Evolutionary conservation across 2,113 vertebrate genomes (phyloP).

Genomic region (Lepus americanus): DNA sequence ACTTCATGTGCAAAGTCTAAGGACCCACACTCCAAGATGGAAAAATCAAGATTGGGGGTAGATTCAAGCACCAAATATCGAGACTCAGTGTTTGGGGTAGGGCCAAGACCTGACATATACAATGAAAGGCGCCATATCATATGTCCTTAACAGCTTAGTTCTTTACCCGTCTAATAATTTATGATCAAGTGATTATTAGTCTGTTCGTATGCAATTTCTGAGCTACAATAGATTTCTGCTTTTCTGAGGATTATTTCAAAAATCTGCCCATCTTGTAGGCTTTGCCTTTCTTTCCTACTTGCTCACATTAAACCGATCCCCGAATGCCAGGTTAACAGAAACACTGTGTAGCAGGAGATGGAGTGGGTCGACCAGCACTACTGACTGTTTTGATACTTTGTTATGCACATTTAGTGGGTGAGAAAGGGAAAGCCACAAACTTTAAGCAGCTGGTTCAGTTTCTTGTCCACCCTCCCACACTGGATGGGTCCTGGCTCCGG

Average conservation of each 20-base stretch:
- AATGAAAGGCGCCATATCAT: neutral
- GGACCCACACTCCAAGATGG: slow-evolving; percentile 17
- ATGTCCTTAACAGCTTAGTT: neutral
- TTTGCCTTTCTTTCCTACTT: neutral
- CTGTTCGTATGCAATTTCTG: neutral
- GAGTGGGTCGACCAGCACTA: neutral
- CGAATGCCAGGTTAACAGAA: neutral
- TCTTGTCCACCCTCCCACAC: neutral
- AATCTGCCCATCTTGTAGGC: neutral
- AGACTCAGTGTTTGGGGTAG: neutral
- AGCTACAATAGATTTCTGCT: neutral
- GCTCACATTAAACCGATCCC: neutral
- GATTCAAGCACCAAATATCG: slow-evolving; percentile 34
- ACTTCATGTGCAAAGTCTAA: slow-evolving; percentile 44
- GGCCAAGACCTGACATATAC: neutral
- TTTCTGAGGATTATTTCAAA: slow-evolving; percentile 1
- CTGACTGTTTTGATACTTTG: neutral
- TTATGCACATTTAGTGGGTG: neutral
- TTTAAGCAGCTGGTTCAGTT: neutral
- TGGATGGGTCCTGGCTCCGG: neutral
- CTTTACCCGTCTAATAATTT: neutral
- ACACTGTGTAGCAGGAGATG: neutral
- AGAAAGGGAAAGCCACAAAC: neutral
- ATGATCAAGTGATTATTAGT: neutral
- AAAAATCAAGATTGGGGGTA: slow-evolving; percentile 13